Evolutionary conservation across 2,888 invertebrate genomes (phyloP), one percentile per base, ranked within the genome.

Genomic region (Athripsodes cinereus): DNA sequence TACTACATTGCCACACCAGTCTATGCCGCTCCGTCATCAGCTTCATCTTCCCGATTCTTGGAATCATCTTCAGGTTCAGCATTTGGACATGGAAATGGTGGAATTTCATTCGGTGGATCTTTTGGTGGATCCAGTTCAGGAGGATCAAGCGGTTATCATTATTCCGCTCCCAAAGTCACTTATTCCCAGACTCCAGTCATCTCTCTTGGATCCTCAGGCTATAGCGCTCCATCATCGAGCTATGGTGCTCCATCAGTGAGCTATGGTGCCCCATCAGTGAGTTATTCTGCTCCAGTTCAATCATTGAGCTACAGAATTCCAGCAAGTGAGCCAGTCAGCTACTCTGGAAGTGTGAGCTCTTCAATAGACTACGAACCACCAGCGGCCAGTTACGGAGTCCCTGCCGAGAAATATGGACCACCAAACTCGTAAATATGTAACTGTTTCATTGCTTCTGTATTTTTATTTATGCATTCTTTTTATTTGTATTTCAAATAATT

Each of bases 361-460:
- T 19, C 11, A 1, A 49, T 46, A 13, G 49, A 34, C 22, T 56
- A 54, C 16, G 40, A 51, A 5, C 53, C 57, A n/a, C 59, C 61
- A 22, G 26, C 59, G n/a, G 47, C 56, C 56, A 59, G 54, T 19
- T 62, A 59, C 22, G 59, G 59, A 35, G 57, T 53, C n/a, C 61
- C 52, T n/a, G 40, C 51, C n/a, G 40, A 50, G 16, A 44, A 35
- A 5, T 57, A 57, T 21, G 57, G 57, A 22, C 56, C 59, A 19
- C 59, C 61, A 2, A 61, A 31, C n/a, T 31, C 57, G 49, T 49
- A 40, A 44, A 20, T 40, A 5, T n/a, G n/a, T n/a, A n/a, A n/a
- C n/a, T n/a, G n/a, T n/a, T n/a, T n/a, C n/a, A n/a, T n/a, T n/a
- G n/a, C n/a, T n/a, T n/a, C n/a, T n/a, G n/a, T n/a, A n/a, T n/a